Percentiles rank a stretch among this genome's conserved stretches.
Conservation (phyloP, 2,888 invertebrate genomes). For the Malthinus seriepunctatus region DNA sequence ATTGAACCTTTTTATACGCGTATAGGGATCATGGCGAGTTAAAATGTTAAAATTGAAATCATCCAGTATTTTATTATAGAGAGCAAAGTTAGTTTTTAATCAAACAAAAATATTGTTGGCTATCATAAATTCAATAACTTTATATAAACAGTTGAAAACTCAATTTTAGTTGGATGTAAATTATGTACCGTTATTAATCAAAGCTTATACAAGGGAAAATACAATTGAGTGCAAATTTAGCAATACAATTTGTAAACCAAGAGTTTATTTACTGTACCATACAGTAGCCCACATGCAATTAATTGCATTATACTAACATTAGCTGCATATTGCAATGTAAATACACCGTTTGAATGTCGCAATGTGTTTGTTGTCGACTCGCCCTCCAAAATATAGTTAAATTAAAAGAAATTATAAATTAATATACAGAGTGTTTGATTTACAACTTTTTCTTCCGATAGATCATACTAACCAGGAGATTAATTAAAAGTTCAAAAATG, state of each 20-base stretch:
- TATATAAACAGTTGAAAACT: conserved; percentile 5
- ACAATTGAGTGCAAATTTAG: conserved; percentile 38
- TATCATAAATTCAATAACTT: not conserved
- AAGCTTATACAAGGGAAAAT: conserved; percentile 17
- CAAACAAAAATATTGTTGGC: not conserved
- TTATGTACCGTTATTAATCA: conserved; percentile 19
- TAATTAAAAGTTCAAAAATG: too few relatives aligned
- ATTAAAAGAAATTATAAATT: too few relatives aligned
- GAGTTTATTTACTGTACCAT: conserved; percentile 50
- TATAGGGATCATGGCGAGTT: too few relatives aligned
- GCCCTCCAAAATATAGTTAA: too few relatives aligned
- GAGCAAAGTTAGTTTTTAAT: not conserved
- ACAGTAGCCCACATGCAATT: conserved; percentile 49
- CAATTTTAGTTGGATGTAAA: conserved; percentile 1
- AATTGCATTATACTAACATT: conserved; percentile 50
- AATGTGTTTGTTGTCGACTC: not conserved
- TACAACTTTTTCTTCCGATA: too few relatives aligned
- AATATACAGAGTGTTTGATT: too few relatives aligned
- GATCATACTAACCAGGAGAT: too few relatives aligned
- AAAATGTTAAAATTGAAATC: too few relatives aligned
- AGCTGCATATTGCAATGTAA: conserved; percentile 39
- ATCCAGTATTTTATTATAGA: too few relatives aligned
- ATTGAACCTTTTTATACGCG: too few relatives aligned
- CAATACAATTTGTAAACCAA: conserved; percentile 46
- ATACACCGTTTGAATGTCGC: conserved; percentile 7